Percentiles rank a stretch among this genome's conserved stretches.
These are phyloP conservation scores for Parasteatoda tepidariorum DNA, from an alignment of 1,140 invertebrate species.

Conservation along the genomic window DNA sequence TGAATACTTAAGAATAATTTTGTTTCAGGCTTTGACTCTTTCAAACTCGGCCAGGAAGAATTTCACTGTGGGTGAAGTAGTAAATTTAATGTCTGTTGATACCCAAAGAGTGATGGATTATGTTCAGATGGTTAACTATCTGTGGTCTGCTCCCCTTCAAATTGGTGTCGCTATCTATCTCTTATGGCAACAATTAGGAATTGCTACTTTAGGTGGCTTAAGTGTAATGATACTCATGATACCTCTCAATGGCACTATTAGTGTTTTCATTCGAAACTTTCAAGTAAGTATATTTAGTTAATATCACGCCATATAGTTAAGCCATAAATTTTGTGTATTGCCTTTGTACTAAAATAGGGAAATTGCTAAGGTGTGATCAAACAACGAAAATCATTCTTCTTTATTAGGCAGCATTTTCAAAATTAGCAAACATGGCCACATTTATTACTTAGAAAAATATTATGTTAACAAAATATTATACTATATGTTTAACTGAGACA, in stretches of 20 bases:
- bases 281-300: slow-evolving; percentile 65
- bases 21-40: slow-evolving; percentile 67
- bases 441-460: too few relatives aligned
- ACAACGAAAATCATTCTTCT: too few relatives aligned
- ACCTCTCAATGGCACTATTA: slow-evolving; percentile 70
- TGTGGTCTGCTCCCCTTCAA: slow-evolving; percentile 96
- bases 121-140: slow-evolving; percentile 91
- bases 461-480: too few relatives aligned
- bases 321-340: too few relatives aligned
- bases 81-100: slow-evolving; percentile 94
- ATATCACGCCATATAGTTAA: too few relatives aligned
- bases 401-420: too few relatives aligned
- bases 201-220: slow-evolving; percentile 69
- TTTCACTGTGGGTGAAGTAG: slow-evolving; percentile 91
- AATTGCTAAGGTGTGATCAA: too few relatives aligned
- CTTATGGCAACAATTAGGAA: slow-evolving; percentile 81
- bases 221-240: slow-evolving; percentile 70
- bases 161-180: slow-evolving; percentile 89
- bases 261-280: slow-evolving; percentile 67
- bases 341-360: too few relatives aligned
- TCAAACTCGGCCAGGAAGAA: slow-evolving; percentile 67
- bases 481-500: too few relatives aligned
- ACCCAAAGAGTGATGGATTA: slow-evolving; percentile 87
- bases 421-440: too few relatives aligned
- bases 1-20: too few relatives aligned